Percentiles rank a stretch among this genome's conserved stretches.
These are phyloP conservation scores for Paguma larvata DNA, from an alignment of 2,797 vertebrate species.

Conservation along the genomic window DNA sequence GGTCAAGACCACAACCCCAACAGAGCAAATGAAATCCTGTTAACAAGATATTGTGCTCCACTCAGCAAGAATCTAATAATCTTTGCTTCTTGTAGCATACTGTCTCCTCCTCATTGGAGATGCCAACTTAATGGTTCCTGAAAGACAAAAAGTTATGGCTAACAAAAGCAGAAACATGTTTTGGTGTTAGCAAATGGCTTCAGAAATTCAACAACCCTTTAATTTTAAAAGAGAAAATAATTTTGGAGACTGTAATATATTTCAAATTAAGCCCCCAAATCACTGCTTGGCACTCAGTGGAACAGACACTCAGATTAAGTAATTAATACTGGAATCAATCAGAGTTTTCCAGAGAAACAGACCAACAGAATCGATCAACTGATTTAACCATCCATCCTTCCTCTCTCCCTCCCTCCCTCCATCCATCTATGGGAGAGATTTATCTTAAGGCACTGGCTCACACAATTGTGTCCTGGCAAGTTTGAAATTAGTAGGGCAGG, in stretches of 20 bases:
- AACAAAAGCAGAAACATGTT: not conserved
- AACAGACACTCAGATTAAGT: not conserved
- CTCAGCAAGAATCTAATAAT: not conserved
- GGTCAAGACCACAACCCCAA: not conserved
- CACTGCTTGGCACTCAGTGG: not conserved
- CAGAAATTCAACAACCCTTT: slow-evolving; percentile 7
- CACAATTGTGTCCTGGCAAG: not conserved
- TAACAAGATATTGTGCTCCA: not conserved
- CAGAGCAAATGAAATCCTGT: not conserved
- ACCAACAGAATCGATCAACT: not conserved
- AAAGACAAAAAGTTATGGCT: not conserved
- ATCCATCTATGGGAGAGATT: not conserved
- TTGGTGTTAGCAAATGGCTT: not conserved
- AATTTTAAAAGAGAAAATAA: slow-evolving; percentile 20
- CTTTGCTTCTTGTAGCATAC: not conserved
- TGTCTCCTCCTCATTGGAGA: not conserved
- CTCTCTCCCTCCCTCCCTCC: too few relatives aligned
- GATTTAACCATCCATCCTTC: not conserved
- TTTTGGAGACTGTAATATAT: not conserved
- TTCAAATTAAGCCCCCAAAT: slow-evolving; percentile 33
- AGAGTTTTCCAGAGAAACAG: not conserved
- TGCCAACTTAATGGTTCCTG: not conserved
- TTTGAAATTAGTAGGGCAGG: not conserved
- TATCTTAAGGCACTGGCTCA: not conserved
- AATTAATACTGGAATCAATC: not conserved